phyloP scores from a whole-genome alignment of 2,888 invertebrate genomes.

The Lapara coniferarum region DNA sequence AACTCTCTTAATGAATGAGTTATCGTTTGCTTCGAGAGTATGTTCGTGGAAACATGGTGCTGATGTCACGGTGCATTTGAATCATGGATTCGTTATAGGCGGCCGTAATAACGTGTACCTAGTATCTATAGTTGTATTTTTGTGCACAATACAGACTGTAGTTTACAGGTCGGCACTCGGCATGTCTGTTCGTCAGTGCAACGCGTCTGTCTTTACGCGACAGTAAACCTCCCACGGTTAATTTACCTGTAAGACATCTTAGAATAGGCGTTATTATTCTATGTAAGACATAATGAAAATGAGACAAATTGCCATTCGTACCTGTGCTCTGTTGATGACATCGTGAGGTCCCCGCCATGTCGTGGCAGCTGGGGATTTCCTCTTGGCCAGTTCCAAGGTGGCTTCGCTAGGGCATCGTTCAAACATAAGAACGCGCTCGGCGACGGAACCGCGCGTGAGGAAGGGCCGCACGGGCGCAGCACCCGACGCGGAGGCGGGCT shows the following conservation, averaged over 20 bases:
- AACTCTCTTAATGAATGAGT: constrained; percentile 33
- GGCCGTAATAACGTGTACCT: constrained; percentile 32
- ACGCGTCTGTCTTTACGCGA: constrained; percentile 32
- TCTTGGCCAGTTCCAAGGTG: constrained; percentile 85
- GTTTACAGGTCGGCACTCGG: too few relatives aligned
- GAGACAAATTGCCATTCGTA: constrained; percentile 40
- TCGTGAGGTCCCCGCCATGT: constrained; percentile 83
- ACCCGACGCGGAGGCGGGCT: constrained; percentile 62
- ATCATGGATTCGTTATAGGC: constrained; percentile 50
- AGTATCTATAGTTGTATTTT: not conserved
- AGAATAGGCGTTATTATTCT: too few relatives aligned
- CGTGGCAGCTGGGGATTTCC: constrained; percentile 82
- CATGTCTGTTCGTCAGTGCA: not conserved
- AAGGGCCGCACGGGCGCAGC: constrained; percentile 90
- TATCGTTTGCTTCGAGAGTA: constrained; percentile 30
- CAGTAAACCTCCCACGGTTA: constrained; percentile 39
- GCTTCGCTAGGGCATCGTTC: constrained; percentile 94
- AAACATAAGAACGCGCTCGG: constrained; percentile 94
- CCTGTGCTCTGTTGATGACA: constrained; percentile 83
- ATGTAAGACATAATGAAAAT: constrained; percentile 12
- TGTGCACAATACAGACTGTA: constrained; percentile 27
- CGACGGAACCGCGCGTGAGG: constrained; percentile 94
- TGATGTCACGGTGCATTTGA: constrained; percentile 59
- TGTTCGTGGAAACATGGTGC: constrained; percentile 38
- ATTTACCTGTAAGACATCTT: too few relatives aligned